Evolutionary conservation across 2,113 vertebrate genomes (phyloP), one percentile per base, ranked within the genome.

Genomic region (Azemiops feae): DNA sequence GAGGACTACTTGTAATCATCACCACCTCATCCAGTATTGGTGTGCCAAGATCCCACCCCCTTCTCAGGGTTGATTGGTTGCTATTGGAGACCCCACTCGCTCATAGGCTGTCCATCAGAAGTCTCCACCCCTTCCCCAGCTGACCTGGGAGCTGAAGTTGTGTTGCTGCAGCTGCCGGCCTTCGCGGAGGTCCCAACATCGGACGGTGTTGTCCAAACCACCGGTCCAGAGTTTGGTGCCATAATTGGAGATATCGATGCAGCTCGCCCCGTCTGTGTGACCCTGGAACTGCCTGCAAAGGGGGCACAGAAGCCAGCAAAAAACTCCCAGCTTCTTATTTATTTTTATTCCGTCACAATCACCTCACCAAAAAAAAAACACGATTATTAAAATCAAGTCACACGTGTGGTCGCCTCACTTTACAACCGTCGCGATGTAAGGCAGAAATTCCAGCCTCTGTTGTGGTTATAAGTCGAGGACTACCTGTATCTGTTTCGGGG

Each of bases 151-250:
- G 93, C 95, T 97, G 96, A 98, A 98, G 96, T 98, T 97, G 0
- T 98, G 97, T 93, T 98, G 98, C 94, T 98, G 98, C 16, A 98
- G 97, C 96, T 98, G 98, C 3, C 97, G 97, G 0, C 98, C 98
- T 55, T 98, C 98, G 0, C 98, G 97, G 93, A 98, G 96, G 96
- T 98, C 98, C 98, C 98, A 98, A 96, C 97, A 98, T 45, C 98
- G 96, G 92, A 98, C 98, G 0, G 98, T 98, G 95, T 97, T 98
- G 96, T 98, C 98, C 95, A 98, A 91, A 0, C 98, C 98, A 0
- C 98, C 98, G 0, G 98, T 98, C 98, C 98, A 98, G 55, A 98
- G 96, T 91, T 97, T 97, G 22, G 97, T 97, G 87, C 98, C 98
- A 0, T 98, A 0, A 0, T 97, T 97, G 0, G 98, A 98, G 45